Percentiles rank a stretch among this genome's conserved stretches.
These are phyloP conservation scores for Thripadectes ignobilis DNA, from an alignment of 2,797 vertebrate genomes.

Conservation along the genomic window DNA sequence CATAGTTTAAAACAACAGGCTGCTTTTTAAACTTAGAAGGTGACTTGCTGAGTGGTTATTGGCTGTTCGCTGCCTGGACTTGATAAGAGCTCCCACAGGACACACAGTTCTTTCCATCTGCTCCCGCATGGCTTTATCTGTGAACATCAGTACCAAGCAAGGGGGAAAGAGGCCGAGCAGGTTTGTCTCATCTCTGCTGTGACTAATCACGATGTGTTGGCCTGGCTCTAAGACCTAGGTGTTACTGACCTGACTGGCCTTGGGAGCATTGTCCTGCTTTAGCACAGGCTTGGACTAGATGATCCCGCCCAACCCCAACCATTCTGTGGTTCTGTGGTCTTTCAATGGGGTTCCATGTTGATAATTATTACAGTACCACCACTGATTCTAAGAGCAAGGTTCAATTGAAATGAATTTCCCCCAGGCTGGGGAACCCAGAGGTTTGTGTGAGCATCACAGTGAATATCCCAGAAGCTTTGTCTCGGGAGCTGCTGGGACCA, in stretches of 20 bases:
- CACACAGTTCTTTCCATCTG: constrained; percentile 60
- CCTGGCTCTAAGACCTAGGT: neutral
- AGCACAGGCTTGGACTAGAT: rapidly evolving
- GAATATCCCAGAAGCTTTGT: neutral
- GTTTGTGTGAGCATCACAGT: neutral
- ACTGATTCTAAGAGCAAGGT: neutral
- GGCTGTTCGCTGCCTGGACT: neutral
- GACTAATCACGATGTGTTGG: constrained; percentile 40
- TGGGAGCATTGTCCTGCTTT: neutral
- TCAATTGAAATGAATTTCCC: neutral
- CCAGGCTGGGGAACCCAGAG: neutral
- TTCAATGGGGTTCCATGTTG: neutral
- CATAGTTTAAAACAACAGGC: neutral
- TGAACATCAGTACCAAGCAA: constrained; percentile 49
- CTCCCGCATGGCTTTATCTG: constrained; percentile 41
- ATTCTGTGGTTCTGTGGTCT: neutral
- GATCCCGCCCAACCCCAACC: rapidly evolving
- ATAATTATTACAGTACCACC: neutral
- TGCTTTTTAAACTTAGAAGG: constrained; percentile 38
- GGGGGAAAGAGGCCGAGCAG: constrained; percentile 57
- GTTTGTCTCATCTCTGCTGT: constrained; percentile 62
- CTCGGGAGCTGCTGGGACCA: neutral
- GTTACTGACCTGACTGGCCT: neutral
- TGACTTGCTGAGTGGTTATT: constrained; percentile 47
- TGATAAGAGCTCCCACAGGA: constrained; percentile 67